Evolutionary conservation across 2,797 vertebrate genomes (phyloP), one percentile per base, ranked within the genome.

Genomic region (Sitta carolinensis): DNA sequence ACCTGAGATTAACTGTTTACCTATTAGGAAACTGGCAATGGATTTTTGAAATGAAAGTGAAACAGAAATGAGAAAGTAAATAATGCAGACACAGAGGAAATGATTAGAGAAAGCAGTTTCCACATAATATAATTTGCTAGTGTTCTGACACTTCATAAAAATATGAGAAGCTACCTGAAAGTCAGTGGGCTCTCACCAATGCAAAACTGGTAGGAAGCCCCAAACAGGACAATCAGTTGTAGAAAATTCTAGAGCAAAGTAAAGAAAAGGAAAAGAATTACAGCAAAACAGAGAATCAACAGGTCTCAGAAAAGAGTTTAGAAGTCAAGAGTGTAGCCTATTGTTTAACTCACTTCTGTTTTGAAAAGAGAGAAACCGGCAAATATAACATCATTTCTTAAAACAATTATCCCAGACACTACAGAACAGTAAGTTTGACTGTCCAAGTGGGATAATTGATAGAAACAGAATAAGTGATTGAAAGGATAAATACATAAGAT

Each of bases 1-100:
- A 89, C 26, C 38, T 84, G 30, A 93, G 68, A 94, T 67, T 92
- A 94, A 87, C 68, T 82, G 75, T 92, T 95, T 95, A 77, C 74
- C 42, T 91, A 74, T 79, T 91, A 93, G 42, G 62, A 94, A 95
- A 25, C 21, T 84, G 70, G n/a, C 36, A 94, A 81, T 48, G 91
- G 93, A 85, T 52, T 94, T 92, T 72, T 89, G 30, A 87, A 89
- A 91, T 89, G 2, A 67, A 36, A 76, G 1, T 63, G 80, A 87
- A 91, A 74, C 17, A 84, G 55, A 91, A 48, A 94, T 38, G 58
- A 88, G 16, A 22, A 87, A 90, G 77, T 90, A 90, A 94, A 90
- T 52, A 93, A 63, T 29, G 25, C 22, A 76, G 64, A 67, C 45
- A 74, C 16, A 29, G 42, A 73, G 34, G 42, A n/a, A 93, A 77